phyloP scores from a whole-genome alignment of 2,888 invertebrate species.

The Luperina nickerlii region DNA sequence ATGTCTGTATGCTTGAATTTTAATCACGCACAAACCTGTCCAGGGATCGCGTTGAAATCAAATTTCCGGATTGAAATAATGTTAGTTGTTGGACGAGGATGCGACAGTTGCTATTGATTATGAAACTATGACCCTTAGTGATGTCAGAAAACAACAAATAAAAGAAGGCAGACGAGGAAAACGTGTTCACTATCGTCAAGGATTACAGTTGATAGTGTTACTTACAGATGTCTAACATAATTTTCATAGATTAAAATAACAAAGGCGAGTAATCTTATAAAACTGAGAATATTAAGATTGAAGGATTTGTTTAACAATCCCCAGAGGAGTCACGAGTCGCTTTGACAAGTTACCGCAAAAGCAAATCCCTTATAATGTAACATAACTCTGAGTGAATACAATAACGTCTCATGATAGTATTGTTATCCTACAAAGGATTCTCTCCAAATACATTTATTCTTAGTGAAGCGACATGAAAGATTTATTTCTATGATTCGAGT shows the following conservation, averaged over 20 bases:
- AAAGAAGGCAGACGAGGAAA: slow-evolving; percentile 3
- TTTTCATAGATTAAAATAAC: slow-evolving; percentile 49
- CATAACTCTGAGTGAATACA: slow-evolving; percentile 61
- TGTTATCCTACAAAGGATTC: slow-evolving; percentile 60
- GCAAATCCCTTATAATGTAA: slow-evolving; percentile 59
- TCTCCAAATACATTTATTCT: slow-evolving; percentile 64
- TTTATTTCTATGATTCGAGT: slow-evolving; percentile 42
- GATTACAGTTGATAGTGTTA: slow-evolving; percentile 21
- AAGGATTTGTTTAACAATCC: slow-evolving; percentile 59
- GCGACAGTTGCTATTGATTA: slow-evolving; percentile 50
- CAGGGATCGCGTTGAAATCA: slow-evolving; percentile 35
- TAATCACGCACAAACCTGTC: slow-evolving; percentile 38
- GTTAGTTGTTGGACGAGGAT: slow-evolving; percentile 54
- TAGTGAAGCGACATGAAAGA: slow-evolving; percentile 50
- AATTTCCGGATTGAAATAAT: slow-evolving; percentile 60
- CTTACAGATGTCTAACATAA: slow-evolving; percentile 32
- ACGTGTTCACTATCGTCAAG: slow-evolving; percentile 3
- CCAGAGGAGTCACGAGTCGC: slow-evolving; percentile 46
- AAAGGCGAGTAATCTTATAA: slow-evolving; percentile 52
- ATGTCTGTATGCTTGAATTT: slow-evolving; percentile 45
- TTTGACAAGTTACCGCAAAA: slow-evolving; percentile 59
- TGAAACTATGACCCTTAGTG: neutral
- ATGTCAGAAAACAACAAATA: slow-evolving; percentile 19
- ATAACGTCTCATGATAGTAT: slow-evolving; percentile 64
- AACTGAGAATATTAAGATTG: slow-evolving; percentile 51